Evolutionary conservation across 2,797 vertebrate genomes (phyloP).

Genomic region (Miichthys miiuy): DNA sequence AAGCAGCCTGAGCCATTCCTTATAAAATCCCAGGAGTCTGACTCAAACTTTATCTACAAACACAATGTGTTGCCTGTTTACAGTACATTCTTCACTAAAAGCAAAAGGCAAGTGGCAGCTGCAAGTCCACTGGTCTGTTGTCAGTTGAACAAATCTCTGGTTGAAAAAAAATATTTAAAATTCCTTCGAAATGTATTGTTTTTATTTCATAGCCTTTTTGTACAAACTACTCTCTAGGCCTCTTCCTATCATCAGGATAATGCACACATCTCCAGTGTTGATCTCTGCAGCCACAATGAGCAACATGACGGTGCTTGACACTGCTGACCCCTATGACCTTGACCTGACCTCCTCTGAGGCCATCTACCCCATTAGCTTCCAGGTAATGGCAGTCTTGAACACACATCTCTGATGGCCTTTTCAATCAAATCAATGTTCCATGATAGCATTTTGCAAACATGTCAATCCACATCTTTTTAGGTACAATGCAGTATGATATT

Average conservation of each 20-base stretch:
- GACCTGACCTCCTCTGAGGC: conserved; percentile 87
- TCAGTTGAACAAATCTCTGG: not conserved
- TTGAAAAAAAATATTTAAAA: not conserved
- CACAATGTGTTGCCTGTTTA: not conserved
- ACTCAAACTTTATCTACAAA: no score
- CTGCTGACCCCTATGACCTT: conserved; percentile 85
- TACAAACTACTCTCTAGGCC: conserved; percentile 40
- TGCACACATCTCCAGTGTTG: conserved; percentile 79
- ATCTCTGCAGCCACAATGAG: conserved; percentile 91
- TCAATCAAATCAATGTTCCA: not conserved
- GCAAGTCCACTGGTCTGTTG: not conserved
- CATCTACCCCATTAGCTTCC: conserved; percentile 93
- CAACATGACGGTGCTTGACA: conserved; percentile 93
- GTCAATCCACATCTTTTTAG: not conserved
- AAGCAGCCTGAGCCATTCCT: not conserved
- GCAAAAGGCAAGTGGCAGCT: not conserved
- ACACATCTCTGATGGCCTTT: not conserved
- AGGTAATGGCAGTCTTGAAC: conserved; percentile 78
- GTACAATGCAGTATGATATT: not conserved
- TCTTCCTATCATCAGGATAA: conserved; percentile 74
- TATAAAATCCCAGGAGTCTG: no score
- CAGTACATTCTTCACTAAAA: not conserved
- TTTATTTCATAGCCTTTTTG: not conserved
- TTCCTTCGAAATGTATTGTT: not conserved
- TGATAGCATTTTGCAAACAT: not conserved